These are phyloP conservation scores for Eulacestoma nigropectus DNA, from an alignment of 2,113 vertebrate genomes.

Conservation along the genomic window DNA sequence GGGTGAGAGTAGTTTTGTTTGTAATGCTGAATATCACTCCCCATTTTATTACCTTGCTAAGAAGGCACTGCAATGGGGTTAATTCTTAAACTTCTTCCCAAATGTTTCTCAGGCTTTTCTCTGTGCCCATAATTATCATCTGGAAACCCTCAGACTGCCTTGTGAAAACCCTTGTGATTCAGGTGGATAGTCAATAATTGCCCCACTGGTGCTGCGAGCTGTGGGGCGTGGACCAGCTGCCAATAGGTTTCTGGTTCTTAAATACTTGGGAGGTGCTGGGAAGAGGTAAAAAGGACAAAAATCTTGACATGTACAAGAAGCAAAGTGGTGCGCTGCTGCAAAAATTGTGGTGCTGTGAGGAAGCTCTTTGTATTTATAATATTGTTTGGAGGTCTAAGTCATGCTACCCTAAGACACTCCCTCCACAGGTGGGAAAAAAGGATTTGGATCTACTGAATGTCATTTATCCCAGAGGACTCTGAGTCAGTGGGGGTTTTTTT, in stretches of 20 bases:
- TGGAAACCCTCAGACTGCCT: background rate
- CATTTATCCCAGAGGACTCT: background rate
- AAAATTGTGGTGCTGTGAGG: background rate
- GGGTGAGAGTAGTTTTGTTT: background rate
- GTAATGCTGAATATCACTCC: background rate
- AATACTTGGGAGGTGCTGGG: background rate
- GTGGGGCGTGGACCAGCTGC: background rate
- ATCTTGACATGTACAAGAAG: background rate
- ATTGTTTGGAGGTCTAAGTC: background rate
- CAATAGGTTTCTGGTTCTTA: background rate
- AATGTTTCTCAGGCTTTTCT: background rate
- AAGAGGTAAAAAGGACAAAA: background rate
- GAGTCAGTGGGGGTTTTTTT: background rate
- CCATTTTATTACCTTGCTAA: background rate
- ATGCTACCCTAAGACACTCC: background rate
- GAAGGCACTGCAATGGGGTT: background rate
- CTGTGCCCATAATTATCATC: background rate
- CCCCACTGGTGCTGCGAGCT: fast-evolving
- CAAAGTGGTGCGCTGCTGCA: background rate
- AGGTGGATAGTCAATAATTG: background rate
- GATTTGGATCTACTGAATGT: background rate
- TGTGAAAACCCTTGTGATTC: background rate
- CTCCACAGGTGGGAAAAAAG: background rate
- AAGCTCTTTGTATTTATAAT: constrained; percentile 2
- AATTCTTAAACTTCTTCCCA: background rate